These are phyloP conservation scores for Trissolcus japonicus DNA, from an alignment of 2,888 invertebrate species.

Conservation along the genomic window DNA sequence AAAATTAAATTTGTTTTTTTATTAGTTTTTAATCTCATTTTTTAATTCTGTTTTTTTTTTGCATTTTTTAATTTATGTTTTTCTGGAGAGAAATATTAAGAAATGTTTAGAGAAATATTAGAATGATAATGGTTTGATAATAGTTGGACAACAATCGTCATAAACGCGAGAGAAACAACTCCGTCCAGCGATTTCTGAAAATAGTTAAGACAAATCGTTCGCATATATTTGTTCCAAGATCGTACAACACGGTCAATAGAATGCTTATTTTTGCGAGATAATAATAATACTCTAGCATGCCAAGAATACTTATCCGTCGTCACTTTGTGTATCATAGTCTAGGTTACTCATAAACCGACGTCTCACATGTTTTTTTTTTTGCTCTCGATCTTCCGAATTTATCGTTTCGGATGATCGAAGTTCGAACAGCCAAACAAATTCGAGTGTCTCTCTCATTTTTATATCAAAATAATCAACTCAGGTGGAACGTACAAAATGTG, in stretches of 20 bases:
- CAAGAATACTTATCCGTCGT: constrained; percentile 55
- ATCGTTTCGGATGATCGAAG: background rate
- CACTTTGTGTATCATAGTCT: constrained; percentile 43
- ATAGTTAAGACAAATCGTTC: constrained; percentile 67
- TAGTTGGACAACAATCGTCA: background rate
- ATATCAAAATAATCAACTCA: too few relatives aligned
- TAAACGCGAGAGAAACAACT: background rate
- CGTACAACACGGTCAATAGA: constrained; percentile 54
- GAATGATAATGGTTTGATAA: too few relatives aligned
- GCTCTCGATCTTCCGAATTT: constrained; percentile 25
- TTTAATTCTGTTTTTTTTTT: too few relatives aligned
- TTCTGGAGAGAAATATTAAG: too few relatives aligned
- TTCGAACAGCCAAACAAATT: background rate
- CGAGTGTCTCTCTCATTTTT: too few relatives aligned
- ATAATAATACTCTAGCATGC: constrained; percentile 55
- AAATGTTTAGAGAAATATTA: too few relatives aligned
- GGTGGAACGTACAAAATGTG: too few relatives aligned
- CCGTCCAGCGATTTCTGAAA: constrained; percentile 66
- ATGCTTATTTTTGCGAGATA: constrained; percentile 55
- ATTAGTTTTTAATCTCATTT: too few relatives aligned
- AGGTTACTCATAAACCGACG: constrained; percentile 42
- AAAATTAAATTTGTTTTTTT: too few relatives aligned
- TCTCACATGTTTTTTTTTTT: constrained; percentile 20
- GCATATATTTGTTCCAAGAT: constrained; percentile 53
- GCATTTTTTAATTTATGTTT: too few relatives aligned